Conservation (phyloP, 2,888 invertebrate genomes). For the Hedya salicella region DNA sequence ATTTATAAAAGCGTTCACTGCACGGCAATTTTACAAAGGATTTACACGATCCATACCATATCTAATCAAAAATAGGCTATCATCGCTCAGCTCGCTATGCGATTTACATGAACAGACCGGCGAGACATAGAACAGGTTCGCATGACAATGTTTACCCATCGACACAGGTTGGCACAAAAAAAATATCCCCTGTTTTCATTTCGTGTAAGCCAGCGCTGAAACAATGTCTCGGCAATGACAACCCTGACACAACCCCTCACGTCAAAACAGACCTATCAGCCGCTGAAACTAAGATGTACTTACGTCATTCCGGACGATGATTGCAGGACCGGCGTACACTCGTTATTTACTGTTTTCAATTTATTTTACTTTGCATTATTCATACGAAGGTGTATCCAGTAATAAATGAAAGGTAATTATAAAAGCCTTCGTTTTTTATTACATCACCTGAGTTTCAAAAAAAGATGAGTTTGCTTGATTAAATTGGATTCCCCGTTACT, state of each 20-base stretch:
- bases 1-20: no score
- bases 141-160: slow-evolving; percentile 17
- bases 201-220: slow-evolving; percentile 18
- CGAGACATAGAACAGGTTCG: not conserved
- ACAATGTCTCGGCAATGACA: slow-evolving; percentile 20
- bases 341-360: slow-evolving; percentile 35
- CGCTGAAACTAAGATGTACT: not conserved
- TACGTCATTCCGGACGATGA: not conserved
- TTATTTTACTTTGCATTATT: slow-evolving; percentile 16
- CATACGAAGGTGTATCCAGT: slow-evolving; percentile 16
- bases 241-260: slow-evolving; percentile 8
- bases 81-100: not conserved
- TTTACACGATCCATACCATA: not conserved
- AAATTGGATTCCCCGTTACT: not conserved
- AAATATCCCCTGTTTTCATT: slow-evolving; percentile 20
- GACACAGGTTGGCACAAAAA: slow-evolving; percentile 13
- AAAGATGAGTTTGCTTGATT: slow-evolving; percentile 1
- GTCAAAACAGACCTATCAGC: slow-evolving; percentile 9
- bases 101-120: not conserved
- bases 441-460: not conserved
- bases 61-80: not conserved
- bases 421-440: slow-evolving; percentile 14
- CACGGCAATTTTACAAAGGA: no score
- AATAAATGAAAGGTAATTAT: slow-evolving; percentile 19
- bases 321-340: slow-evolving; percentile 6